phyloP scores from a whole-genome alignment of 2,113 vertebrate genomes.

The Glaucomys volans region DNA sequence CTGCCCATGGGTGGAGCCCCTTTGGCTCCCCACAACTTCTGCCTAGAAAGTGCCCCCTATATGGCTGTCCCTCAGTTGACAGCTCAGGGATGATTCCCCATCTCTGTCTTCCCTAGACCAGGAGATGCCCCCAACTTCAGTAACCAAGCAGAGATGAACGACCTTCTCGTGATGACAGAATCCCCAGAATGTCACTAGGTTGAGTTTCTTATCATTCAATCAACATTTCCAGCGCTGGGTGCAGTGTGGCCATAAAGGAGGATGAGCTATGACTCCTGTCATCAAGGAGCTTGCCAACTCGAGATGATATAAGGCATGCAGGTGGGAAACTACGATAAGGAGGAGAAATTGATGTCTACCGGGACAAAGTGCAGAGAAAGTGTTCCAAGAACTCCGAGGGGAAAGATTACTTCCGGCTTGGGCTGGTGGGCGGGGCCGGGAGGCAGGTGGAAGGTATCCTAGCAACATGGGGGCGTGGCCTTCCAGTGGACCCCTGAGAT shows the following conservation, averaged over 20 bases:
- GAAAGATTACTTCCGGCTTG: neutral
- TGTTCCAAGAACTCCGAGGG: neutral
- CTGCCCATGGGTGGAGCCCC: fast-evolving
- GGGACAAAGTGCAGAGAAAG: neutral
- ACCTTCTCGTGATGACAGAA: neutral
- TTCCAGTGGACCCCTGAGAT: neutral
- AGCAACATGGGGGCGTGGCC: fast-evolving
- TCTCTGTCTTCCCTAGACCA: neutral
- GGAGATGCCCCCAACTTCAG: neutral
- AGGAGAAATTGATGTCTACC: neutral
- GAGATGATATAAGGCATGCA: neutral
- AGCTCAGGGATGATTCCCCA: neutral
- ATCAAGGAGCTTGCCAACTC: neutral
- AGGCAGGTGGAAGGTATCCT: neutral
- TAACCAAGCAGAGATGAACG: neutral
- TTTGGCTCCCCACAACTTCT: neutral
- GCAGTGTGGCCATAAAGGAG: neutral
- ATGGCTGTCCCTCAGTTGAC: neutral
- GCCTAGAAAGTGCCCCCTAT: neutral
- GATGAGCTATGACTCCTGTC: conserved; percentile 46
- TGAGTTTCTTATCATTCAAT: conserved; percentile 44
- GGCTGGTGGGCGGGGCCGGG: fast-evolving
- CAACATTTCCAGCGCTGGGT: neutral
- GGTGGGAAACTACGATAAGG: neutral
- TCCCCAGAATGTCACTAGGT: conserved; percentile 18